phyloP scores from a whole-genome alignment of 1,140 invertebrate species.

The Olivierus martensii region DNA sequence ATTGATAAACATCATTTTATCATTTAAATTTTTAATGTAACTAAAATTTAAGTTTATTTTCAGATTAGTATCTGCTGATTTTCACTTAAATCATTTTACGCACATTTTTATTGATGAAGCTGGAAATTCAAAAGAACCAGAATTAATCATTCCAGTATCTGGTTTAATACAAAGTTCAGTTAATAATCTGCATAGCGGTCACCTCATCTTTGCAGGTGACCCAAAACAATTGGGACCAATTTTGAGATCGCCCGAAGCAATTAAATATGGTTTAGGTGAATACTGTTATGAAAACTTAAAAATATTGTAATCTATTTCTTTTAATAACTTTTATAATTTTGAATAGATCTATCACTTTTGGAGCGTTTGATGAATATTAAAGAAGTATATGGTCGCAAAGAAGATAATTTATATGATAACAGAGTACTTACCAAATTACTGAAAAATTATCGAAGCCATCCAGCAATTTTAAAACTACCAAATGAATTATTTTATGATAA shows the following conservation, averaged over 20 bases:
- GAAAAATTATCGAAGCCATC: conserved; percentile 52
- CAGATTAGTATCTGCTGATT: too few species aligned
- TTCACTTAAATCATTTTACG: background rate
- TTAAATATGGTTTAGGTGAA: conserved; percentile 41
- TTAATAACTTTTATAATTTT: too few species aligned
- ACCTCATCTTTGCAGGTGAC: conserved; percentile 74
- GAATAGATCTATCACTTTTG: too few species aligned
- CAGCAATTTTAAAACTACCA: conserved; percentile 54
- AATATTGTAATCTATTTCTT: too few species aligned
- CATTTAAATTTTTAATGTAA: too few species aligned
- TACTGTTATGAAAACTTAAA: too few species aligned
- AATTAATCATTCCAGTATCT: background rate
- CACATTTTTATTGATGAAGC: background rate
- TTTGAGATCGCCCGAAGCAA: conserved; percentile 47
- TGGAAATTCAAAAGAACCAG: background rate
- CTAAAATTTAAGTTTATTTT: too few species aligned
- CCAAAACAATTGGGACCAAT: conserved; percentile 80
- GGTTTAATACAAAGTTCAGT: conserved; percentile 4
- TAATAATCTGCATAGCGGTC: background rate
- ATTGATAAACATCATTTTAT: too few species aligned
- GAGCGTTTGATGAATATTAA: too few species aligned
- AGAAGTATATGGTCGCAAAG: too few species aligned
- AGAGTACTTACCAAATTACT: conserved; percentile 29
- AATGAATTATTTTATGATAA: conserved; percentile 69
- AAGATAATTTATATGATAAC: too few species aligned